Percentiles rank a stretch among this genome's conserved stretches.
These are phyloP conservation scores for Acronicta leporina DNA, from an alignment of 2,888 invertebrate genomes.

Conservation along the genomic window DNA sequence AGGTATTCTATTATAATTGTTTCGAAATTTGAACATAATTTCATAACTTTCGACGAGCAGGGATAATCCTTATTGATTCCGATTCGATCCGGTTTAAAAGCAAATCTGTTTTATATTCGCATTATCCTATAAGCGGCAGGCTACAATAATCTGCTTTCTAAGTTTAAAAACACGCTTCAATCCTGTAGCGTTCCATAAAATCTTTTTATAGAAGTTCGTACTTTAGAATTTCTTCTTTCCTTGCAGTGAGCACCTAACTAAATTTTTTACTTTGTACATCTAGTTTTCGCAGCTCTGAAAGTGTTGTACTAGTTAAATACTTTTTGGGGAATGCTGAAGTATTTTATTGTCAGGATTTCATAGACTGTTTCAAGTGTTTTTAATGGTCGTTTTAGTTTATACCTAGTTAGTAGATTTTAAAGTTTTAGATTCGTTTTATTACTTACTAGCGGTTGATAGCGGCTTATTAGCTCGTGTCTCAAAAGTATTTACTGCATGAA, in stretches of 20 bases:
- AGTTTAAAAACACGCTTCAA: slow-evolving; percentile 44
- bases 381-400: not conserved
- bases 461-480: too few species aligned
- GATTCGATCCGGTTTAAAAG: slow-evolving; percentile 9
- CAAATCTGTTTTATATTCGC: slow-evolving; percentile 23
- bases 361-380: not conserved
- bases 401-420: too few species aligned
- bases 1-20: too few species aligned
- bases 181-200: slow-evolving; percentile 35
- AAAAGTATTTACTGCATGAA: too few species aligned
- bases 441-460: too few species aligned
- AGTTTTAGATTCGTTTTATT: too few species aligned
- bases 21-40: slow-evolving; percentile 7
- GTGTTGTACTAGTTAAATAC: slow-evolving; percentile 14
- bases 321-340: slow-evolving; percentile 12
- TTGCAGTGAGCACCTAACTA: slow-evolving; percentile 11
- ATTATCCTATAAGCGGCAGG: slow-evolving; percentile 5
- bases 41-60: not conserved
- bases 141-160: slow-evolving; percentile 34
- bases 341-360: slow-evolving; percentile 2
- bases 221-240: slow-evolving; percentile 36
- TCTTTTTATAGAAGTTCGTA: slow-evolving; percentile 35
- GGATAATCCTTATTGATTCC: slow-evolving; percentile 9
- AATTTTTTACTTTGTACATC: slow-evolving; percentile 24
- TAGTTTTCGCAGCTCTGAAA: slow-evolving; percentile 27